A percentile compares a stretch with the other conserved stretches of the same genome.
phyloP scores from a whole-genome alignment of 2,888 invertebrate genomes.

The Nymphalis urticae region DNA sequence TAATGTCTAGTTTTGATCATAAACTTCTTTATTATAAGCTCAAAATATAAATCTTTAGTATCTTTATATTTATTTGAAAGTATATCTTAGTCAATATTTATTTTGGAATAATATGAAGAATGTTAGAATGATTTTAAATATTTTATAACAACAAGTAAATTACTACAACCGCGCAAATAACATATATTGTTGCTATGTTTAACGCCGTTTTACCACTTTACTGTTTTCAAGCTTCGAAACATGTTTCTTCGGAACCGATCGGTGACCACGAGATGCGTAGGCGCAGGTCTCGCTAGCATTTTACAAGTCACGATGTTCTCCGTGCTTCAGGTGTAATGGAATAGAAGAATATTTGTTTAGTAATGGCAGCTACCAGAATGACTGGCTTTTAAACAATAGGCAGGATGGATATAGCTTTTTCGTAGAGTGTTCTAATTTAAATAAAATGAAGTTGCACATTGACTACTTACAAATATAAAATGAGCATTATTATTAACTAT shows the following conservation, averaged over 20 bases:
- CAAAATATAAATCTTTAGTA: no score
- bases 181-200: conserved; percentile 31
- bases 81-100: background rate
- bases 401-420: conserved; percentile 25
- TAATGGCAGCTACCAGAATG: conserved; percentile 47
- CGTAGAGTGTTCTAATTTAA: conserved; percentile 30
- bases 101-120: background rate
- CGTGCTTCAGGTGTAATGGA: conserved; percentile 54
- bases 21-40: no score
- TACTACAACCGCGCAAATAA: conserved; percentile 19
- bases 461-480: background rate
- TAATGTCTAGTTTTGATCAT: no score
- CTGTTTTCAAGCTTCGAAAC: conserved; percentile 49
- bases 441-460: conserved; percentile 21
- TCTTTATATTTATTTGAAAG: no score
- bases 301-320: conserved; percentile 52
- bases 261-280: conserved; percentile 49
- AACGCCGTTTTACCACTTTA: conserved; percentile 28
- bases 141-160: conserved; percentile 12
- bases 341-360: conserved; percentile 49
- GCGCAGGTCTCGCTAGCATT: conserved; percentile 42
- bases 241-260: conserved; percentile 50
- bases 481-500: background rate
- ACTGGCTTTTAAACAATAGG: conserved; percentile 46
- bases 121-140: background rate